phyloP scores from a whole-genome alignment of 2,113 vertebrate species.

The Xyrauchen texanus region DNA sequence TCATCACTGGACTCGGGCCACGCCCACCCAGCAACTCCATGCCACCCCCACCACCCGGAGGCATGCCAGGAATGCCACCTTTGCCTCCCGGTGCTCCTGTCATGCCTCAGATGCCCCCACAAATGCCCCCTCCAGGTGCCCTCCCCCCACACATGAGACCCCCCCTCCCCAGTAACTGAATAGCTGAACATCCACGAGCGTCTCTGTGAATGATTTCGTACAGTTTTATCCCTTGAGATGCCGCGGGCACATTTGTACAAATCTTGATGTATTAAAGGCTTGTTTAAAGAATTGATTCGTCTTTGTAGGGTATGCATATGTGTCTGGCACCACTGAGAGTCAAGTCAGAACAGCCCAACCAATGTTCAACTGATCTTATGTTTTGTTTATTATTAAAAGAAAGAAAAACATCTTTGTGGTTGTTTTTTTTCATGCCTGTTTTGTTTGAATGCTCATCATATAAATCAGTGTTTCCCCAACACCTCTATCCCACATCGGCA shows the following conservation, averaged over 20 bases:
- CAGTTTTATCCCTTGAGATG: background rate
- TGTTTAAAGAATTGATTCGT: background rate
- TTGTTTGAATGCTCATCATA: background rate
- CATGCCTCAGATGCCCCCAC: slow-evolving; percentile 70
- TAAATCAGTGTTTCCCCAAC: too few relatives aligned
- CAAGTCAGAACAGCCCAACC: background rate
- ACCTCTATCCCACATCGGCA: too few relatives aligned
- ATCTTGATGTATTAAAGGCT: too few relatives aligned
- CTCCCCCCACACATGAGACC: slow-evolving; percentile 91
- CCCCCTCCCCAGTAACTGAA: slow-evolving; percentile 79
- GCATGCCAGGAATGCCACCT: slow-evolving; percentile 78
- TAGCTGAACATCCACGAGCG: slow-evolving; percentile 19
- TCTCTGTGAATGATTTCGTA: slow-evolving; percentile 43
- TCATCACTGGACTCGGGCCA: slow-evolving; percentile 82
- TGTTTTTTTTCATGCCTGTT: background rate
- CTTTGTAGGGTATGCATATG: background rate
- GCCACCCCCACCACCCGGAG: slow-evolving; percentile 82
- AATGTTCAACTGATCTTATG: background rate
- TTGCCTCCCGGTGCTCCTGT: slow-evolving; percentile 71
- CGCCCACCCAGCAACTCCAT: slow-evolving; percentile 72
- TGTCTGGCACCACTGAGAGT: background rate
- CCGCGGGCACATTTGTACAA: too few relatives aligned
- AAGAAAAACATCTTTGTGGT: background rate
- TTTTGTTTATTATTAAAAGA: background rate
- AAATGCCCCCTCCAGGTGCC: slow-evolving; percentile 55